phyloP scores from a whole-genome alignment of 2,797 vertebrate species.

The Aldrovandia affinis region DNA sequence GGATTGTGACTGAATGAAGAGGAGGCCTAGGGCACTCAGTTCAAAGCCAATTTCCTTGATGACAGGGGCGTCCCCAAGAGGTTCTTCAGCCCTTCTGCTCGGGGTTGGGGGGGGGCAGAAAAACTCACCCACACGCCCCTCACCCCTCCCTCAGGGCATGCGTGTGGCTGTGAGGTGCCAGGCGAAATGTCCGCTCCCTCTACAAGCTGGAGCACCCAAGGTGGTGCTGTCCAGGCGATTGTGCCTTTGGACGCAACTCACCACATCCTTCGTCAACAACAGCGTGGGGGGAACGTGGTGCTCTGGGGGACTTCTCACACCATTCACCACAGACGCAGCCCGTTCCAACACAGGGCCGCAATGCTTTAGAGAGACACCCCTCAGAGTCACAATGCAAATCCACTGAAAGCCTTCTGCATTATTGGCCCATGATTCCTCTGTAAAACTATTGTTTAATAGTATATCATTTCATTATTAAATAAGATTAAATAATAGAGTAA shows the following conservation, averaged over 20 bases:
- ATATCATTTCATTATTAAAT: neutral
- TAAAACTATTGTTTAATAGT: neutral
- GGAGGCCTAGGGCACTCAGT: neutral
- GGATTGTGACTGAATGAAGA: neutral
- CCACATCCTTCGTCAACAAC: conserved; percentile 7
- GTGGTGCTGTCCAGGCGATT: neutral
- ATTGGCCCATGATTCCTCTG: neutral
- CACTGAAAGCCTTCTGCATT: neutral
- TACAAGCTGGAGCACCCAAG: neutral
- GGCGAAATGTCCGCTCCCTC: neutral
- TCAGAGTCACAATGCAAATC: too few species aligned
- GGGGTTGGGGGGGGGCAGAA: too few species aligned
- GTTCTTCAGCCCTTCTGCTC: neutral
- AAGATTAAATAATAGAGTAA: neutral
- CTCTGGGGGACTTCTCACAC: too few species aligned
- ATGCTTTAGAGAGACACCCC: neutral
- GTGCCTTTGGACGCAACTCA: too few species aligned
- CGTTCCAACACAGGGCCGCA: neutral
- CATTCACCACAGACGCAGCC: neutral
- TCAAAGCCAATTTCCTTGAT: neutral
- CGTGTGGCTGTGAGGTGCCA: neutral
- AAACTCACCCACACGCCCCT: neutral
- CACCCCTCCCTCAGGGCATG: neutral
- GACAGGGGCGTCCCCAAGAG: neutral
- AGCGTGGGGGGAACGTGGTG: neutral